These are phyloP conservation scores for Cosmia pyralina DNA, from an alignment of 2,888 invertebrate genomes.

Conservation along the genomic window DNA sequence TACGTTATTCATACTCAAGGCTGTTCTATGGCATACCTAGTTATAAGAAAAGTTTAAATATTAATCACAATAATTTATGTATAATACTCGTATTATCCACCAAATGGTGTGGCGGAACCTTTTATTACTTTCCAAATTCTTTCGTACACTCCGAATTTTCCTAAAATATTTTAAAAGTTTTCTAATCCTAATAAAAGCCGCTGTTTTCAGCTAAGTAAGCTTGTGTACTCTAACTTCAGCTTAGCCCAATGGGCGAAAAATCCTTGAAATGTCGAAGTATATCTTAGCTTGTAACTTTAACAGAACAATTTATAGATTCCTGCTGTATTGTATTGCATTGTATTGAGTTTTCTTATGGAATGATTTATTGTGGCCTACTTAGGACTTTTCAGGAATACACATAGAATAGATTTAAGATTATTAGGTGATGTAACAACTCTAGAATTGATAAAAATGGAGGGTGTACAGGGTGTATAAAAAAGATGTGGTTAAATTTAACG, in stretches of 20 bases:
- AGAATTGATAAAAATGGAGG: neutral
- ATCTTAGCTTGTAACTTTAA: conserved; percentile 47
- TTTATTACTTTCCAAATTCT: conserved; percentile 11
- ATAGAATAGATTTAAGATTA: no score
- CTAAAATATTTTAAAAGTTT: conserved; percentile 34
- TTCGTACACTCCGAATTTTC: neutral
- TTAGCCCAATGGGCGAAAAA: conserved; percentile 51
- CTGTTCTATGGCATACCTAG: no score
- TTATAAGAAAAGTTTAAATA: neutral
- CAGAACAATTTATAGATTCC: conserved; percentile 47
- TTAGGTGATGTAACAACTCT: no score
- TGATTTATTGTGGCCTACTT: neutral
- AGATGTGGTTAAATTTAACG: no score
- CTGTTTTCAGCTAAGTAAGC: conserved; percentile 46
- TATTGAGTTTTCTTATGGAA: neutral
- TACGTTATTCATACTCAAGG: no score
- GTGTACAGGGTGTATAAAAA: no score
- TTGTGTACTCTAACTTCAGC: conserved; percentile 43
- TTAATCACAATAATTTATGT: neutral
- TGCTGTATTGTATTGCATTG: conserved; percentile 14
- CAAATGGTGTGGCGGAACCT: neutral
- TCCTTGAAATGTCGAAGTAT: conserved; percentile 48
- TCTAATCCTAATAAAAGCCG: conserved; percentile 42
- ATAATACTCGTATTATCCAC: neutral
- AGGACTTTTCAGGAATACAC: neutral